phyloP scores from a whole-genome alignment of 1,140 invertebrate species.

The Ctenoplectra terminalis region DNA sequence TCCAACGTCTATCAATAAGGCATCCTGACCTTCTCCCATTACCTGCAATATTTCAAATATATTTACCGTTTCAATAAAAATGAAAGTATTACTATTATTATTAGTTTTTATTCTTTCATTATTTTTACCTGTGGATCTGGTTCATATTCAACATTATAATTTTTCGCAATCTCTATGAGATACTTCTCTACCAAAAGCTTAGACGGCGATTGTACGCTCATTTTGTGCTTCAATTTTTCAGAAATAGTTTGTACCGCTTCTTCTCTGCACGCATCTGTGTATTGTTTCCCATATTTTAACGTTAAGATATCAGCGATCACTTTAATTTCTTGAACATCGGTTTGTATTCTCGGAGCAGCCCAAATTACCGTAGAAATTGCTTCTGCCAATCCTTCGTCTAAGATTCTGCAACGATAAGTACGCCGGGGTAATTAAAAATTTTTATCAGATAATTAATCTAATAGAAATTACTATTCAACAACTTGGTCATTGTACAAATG shows the following conservation, averaged over 20 bases:
- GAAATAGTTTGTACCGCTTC: slow-evolving; percentile 92
- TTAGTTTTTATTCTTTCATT: neutral
- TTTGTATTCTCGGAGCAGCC: slow-evolving; percentile 95
- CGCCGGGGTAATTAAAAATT: neutral
- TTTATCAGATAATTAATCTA: neutral
- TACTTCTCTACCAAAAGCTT: slow-evolving; percentile 98
- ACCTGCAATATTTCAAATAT: slow-evolving; percentile 75
- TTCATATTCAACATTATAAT: slow-evolving; percentile 95
- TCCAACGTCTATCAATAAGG: slow-evolving; percentile 91
- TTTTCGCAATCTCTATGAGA: slow-evolving; percentile 97
- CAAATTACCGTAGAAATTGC: slow-evolving; percentile 98
- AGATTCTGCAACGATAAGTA: slow-evolving; percentile 84
- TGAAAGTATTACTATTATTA: neutral
- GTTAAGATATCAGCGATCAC: slow-evolving; percentile 95
- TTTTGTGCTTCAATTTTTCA: slow-evolving; percentile 97
- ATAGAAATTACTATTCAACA: slow-evolving; percentile 1
- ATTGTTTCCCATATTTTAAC: slow-evolving; percentile 97
- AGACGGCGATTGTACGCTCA: slow-evolving; percentile 97
- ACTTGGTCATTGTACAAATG: neutral
- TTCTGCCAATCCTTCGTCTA: slow-evolving; percentile 97
- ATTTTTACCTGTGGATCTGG: slow-evolving; percentile 90
- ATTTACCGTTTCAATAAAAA: neutral
- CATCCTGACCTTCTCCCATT: slow-evolving; percentile 93
- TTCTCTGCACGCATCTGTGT: slow-evolving; percentile 92
- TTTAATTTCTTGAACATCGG: slow-evolving; percentile 95